Evolutionary conservation across 2,797 vertebrate species (phyloP), one percentile per base, ranked within the genome.

Genomic region (Phalanger gymnotis): DNA sequence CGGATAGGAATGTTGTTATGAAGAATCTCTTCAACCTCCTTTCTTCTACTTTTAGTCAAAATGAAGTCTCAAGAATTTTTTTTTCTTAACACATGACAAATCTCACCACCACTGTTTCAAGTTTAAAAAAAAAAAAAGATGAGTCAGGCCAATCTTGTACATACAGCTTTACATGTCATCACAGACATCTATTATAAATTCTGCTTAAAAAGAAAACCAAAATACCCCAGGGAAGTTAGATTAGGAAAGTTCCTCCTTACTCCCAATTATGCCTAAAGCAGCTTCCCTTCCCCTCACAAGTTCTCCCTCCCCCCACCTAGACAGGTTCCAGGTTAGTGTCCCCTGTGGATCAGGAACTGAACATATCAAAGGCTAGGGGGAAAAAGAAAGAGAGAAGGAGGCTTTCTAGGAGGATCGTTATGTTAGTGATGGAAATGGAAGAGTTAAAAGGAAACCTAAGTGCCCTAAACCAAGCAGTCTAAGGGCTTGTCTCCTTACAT

Each of bases 401-500:
- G 1, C 5, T 53, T 53, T 90, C 53, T 54, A 22, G 47, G 31
- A 90, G 27, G 52, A 31, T 53, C 27, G 12, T 90, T 53, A 53
- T 52, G 51, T 51, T 90, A 52, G 51, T 30, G 19, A 54, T 90
- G 96, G 95, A 94, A 61, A n/a, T 51, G 52, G 51, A 93, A 95
- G 96, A 54, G 81, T 94, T 96, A 94, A 92, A 98, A 95, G 91
- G 96, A 98, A 97, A 95, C 94, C 47, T 47, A 27, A 1, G 0
- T 3, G 22, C n/a, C 89, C 54, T 93, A 93, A 96, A 89, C 53
- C 28, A 47, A 94, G 91, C 34, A 91, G 54, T 55, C 93, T 94
- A 61, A 95, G 94, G 97, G 94, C 52, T 94, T 91, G 12, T 97
- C 87, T 94, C 96, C 98, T 96, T 95, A 96, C 96, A 96, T 0